Base-by-base conservation (phyloP, 1,140 invertebrate species). In the Conus ventricosus region DNA sequence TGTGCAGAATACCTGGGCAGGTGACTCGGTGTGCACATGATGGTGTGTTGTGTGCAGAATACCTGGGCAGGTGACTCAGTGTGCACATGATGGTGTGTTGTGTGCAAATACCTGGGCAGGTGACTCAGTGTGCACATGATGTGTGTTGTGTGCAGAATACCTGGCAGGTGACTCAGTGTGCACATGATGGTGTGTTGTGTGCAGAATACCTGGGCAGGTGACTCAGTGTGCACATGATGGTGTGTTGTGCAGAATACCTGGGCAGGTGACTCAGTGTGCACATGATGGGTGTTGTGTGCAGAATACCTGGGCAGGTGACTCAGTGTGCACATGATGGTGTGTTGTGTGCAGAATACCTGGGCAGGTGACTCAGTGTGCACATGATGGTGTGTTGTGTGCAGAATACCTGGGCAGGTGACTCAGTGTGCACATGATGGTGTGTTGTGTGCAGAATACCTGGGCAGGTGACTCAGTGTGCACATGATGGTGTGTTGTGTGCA, bases 261-360 rank as follows among this genome's bases (percentile, higher is more conserved):
- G 99, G 11, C 97, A 98, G 94, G n/a, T n/a, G n/a, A n/a, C n/a
- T n/a, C n/a, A n/a, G n/a, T n/a, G n/a, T n/a, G 8, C 15, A 15
- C 57, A 60, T 60, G 57, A 15, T 15, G 8, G 8, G 57, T 60
- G 57, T 60, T 4, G 86, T 88, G 93, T 91, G 87, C 87, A 95
- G 95, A 91, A 98, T 99, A 92, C 99, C 99, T 63, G 99, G 99
- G 11, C 97, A 98, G 94, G n/a, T n/a, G n/a, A n/a, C n/a, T n/a
- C n/a, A n/a, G n/a, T n/a, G n/a, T n/a, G 8, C 15, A 15, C 57
- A 60, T 60, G 57, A 15, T 15, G 8, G 8, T 60, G 57, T 60
- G 57, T 60, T 4, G 86, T 88, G 93, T 91, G 87, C 87, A 95
- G 95, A 91, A 98, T 99, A 92, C 99, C 99, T 63, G 99, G 99